Percentiles rank a stretch among this genome's conserved stretches.
These are phyloP conservation scores for Pyralis farinalis DNA, from an alignment of 2,888 invertebrate species.

Conservation along the genomic window DNA sequence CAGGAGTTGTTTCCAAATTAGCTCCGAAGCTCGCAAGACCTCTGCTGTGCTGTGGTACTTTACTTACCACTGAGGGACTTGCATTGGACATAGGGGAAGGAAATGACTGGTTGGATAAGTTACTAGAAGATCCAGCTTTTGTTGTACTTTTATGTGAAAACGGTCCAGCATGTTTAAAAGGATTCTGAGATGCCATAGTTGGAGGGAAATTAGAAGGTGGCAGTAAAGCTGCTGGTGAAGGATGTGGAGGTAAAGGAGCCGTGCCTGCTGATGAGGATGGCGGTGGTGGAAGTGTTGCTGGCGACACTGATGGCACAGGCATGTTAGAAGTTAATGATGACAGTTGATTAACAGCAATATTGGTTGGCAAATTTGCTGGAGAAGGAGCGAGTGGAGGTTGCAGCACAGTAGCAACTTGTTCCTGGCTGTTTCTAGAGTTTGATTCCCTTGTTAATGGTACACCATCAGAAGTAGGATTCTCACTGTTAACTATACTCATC, in stretches of 20 bases:
- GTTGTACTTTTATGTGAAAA: slow-evolving; percentile 69
- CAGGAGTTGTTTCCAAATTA: slow-evolving; percentile 84
- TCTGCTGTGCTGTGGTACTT: slow-evolving; percentile 52
- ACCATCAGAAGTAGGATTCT: slow-evolving; percentile 35
- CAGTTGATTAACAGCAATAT: slow-evolving; percentile 17
- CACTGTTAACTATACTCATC: slow-evolving; percentile 55
- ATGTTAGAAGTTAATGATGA: slow-evolving; percentile 13
- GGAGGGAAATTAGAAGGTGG: slow-evolving; percentile 44
- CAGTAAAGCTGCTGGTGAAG: slow-evolving; percentile 16
- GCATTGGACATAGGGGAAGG: slow-evolving; percentile 47
- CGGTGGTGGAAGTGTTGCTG: slow-evolving; percentile 13
- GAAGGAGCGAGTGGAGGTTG: slow-evolving; percentile 30
- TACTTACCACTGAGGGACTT: slow-evolving; percentile 52
- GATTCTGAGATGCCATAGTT: slow-evolving; percentile 49
- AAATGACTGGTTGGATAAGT: slow-evolving; percentile 36
- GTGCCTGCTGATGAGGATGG: slow-evolving; percentile 14
- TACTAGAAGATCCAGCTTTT: slow-evolving; percentile 33
- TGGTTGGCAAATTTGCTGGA: slow-evolving; percentile 29
- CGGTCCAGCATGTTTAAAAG: slow-evolving; percentile 66
- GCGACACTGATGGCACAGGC: slow-evolving; percentile 10
- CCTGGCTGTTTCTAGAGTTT: slow-evolving; percentile 24
- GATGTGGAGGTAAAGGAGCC: slow-evolving; percentile 9
- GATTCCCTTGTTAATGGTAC: slow-evolving; percentile 19
- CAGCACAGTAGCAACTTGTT: slow-evolving; percentile 16
- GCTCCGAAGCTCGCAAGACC: slow-evolving; percentile 69